These are phyloP conservation scores for Creontiades dilutus DNA, from an alignment of 2,888 invertebrate genomes.

Conservation along the genomic window DNA sequence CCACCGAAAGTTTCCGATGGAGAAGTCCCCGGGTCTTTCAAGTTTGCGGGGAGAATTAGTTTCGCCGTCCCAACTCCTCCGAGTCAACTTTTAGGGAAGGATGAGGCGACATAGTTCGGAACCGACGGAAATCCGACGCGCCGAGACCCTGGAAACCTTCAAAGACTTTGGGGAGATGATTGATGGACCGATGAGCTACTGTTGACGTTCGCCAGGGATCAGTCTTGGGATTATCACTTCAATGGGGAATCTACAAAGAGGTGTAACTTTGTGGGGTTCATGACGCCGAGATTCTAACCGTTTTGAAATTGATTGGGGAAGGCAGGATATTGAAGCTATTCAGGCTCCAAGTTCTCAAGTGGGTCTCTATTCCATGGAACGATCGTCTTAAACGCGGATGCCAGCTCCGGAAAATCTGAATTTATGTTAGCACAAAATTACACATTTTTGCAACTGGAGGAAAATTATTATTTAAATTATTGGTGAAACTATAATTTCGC, in stretches of 20 bases:
- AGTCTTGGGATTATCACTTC: not conserved
- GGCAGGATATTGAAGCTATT: not conserved
- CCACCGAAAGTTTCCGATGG: conserved; percentile 17
- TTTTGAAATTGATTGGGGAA: not conserved
- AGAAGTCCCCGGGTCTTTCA: conserved; percentile 1
- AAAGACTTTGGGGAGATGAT: not conserved
- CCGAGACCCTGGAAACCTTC: not conserved
- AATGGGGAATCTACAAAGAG: too few species aligned
- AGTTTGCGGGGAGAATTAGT: conserved; percentile 18
- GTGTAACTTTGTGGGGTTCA: too few species aligned
- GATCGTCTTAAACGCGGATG: too few species aligned
- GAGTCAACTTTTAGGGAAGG: not conserved
- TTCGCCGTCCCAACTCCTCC: not conserved
- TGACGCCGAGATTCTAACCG: not conserved
- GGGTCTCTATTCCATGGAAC: too few species aligned
- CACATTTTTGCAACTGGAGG: too few species aligned
- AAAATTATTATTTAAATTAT: too few species aligned
- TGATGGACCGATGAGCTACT: not conserved
- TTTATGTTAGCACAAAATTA: too few species aligned
- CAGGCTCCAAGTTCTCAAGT: too few species aligned
- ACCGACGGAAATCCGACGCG: too few species aligned
- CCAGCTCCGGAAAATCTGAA: too few species aligned
- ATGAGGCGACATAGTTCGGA: not conserved
- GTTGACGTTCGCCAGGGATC: not conserved
- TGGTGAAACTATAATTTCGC: too few species aligned